These are phyloP conservation scores for Hirtodrosophila alboralis DNA, from an alignment of 2,888 invertebrate species.

Conservation along the genomic window DNA sequence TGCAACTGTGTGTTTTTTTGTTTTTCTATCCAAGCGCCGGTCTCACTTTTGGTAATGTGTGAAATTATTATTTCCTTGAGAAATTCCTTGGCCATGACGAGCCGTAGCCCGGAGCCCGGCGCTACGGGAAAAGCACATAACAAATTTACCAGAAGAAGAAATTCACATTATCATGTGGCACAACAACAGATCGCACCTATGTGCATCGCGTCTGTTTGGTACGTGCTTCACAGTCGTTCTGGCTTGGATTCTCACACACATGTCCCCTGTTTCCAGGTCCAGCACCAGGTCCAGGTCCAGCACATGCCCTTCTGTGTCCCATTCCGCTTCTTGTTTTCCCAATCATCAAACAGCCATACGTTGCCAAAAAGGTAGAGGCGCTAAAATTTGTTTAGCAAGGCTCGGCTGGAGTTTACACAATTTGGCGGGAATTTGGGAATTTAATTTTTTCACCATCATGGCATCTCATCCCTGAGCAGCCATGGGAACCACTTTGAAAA, in stretches of 20 bases:
- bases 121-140: conserved; percentile 75
- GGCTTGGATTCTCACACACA: conserved; percentile 42
- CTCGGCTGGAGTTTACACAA: conserved; percentile 42
- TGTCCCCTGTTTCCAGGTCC: conserved; percentile 28
- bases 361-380: conserved; percentile 63
- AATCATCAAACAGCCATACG: conserved; percentile 36
- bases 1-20: conserved; percentile 64
- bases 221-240: conserved; percentile 48
- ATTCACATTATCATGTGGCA: conserved; percentile 72
- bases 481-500: conserved; percentile 38
- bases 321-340: conserved; percentile 61
- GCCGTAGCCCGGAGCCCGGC: conserved; percentile 59
- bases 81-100: conserved; percentile 59
- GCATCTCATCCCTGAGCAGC: too few species aligned
- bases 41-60: conserved; percentile 54
- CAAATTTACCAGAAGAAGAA: conserved; percentile 31
- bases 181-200: conserved; percentile 73
- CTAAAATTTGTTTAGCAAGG: conserved; percentile 63
- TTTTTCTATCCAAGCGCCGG: conserved; percentile 62
- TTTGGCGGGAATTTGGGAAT: conserved; percentile 35
- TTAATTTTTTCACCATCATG: too few species aligned
- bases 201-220: too few species aligned
- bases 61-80: conserved; percentile 54
- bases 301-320: conserved; percentile 31
- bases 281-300: background rate